Conservation (phyloP, 1,140 invertebrate genomes). For the Drosophila sp. region DNA sequence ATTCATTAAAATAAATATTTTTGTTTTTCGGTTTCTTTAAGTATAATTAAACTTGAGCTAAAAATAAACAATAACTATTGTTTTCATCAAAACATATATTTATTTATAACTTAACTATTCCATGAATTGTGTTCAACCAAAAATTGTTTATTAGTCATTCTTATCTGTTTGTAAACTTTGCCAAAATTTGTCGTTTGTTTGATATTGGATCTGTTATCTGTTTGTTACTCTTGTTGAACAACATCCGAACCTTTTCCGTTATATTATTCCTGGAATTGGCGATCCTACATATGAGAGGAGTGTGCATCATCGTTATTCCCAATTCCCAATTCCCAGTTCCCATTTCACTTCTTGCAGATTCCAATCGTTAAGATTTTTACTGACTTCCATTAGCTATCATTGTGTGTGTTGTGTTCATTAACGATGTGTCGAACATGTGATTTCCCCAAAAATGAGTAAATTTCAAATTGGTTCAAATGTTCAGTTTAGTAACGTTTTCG, state of each 20-base stretch:
- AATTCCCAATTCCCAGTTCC: not conserved
- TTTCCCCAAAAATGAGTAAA: constrained; percentile 37
- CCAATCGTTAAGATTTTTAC: constrained; percentile 13
- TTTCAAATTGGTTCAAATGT: constrained; percentile 65
- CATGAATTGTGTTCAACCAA: not conserved
- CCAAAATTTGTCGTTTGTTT: constrained; percentile 9
- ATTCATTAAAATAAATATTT: too few relatives aligned
- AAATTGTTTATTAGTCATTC: constrained; percentile 12
- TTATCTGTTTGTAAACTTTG: constrained; percentile 15
- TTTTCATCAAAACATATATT: not conserved
- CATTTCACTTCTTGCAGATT: not conserved
- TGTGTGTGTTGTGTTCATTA: constrained; percentile 37
- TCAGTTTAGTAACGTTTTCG: constrained; percentile 60
- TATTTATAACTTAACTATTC: not conserved
- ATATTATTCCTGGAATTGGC: constrained; percentile 23
- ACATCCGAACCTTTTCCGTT: constrained; percentile 12
- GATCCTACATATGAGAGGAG: not conserved
- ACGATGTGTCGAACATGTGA: constrained; percentile 70
- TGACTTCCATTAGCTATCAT: constrained; percentile 15
- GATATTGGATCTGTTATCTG: constrained; percentile 40
- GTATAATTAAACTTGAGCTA: not conserved
- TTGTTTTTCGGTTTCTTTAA: not conserved
- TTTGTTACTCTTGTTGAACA: constrained; percentile 12
- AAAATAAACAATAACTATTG: not conserved
- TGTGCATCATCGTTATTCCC: constrained; percentile 5